Evolutionary conservation across 2,113 vertebrate species (phyloP), one percentile per base, ranked within the genome.

Genomic region (Ciconia maguari): DNA sequence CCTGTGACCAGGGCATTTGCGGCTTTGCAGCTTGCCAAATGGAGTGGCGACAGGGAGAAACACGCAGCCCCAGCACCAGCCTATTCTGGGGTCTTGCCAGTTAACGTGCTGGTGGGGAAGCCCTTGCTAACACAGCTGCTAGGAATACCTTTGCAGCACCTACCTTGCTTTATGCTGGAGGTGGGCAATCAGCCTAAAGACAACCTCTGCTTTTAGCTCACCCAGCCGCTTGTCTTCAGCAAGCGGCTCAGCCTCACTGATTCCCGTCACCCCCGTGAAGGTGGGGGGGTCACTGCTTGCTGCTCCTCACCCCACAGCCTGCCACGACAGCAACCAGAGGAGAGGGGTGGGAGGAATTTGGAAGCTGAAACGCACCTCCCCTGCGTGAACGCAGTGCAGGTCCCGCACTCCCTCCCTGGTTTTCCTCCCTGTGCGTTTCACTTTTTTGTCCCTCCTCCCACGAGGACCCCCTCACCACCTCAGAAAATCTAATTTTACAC

Each of bases 341-440:
- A 51, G 19, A 83, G 13, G 13, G 5, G 2, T 49, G 42, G 38
- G 42, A 83, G 48, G 32, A 49, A n/a, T 25, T 32, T 68, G 54
- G 29, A 79, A 48, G 57, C 0, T 32, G 93, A 72, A 86, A 72
- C 4, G 2, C 54, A 64, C 11, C 26, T 51, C 46, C 8, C 34
- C 20, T 11, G 1, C 5, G 11, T 10, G 10, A 66, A 34, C 4
- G 0, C 2, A 0, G 25, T 8, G 66, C 55, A 48, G 18, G 18
- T 46, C 16, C n/a, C 2, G 1, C 26, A 26, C 21, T 42, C 15
- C 30, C 18, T 66, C 38, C 29, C n/a, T 32, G 32, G 5, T 4
- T 30, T 69, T 87, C 21, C 17, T 77, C 15, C 14, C 32, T 48
- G 8, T 41, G 14, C 2, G 2, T 75, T 79, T 75, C 65, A 48